Evolutionary conservation across 2,113 vertebrate species (phyloP), one percentile per base, ranked within the genome.

Genomic region (Ciconia boyciana): DNA sequence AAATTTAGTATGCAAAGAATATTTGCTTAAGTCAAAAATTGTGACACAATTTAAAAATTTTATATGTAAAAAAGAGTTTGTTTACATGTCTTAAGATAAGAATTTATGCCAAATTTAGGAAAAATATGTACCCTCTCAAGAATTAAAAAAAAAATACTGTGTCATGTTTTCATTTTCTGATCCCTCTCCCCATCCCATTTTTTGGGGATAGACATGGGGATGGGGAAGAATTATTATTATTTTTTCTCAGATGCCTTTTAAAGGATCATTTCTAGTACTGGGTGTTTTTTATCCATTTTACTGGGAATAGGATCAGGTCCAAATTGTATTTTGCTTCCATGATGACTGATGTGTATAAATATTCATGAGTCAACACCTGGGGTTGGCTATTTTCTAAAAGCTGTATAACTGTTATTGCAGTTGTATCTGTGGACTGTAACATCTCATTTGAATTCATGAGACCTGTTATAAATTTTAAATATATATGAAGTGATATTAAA

Each of bases 371-470:
- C 71, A 95, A 85, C 89, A 94, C 69, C 65, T 92, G 87, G 54
- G 24, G 32, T 43, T 95, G 70, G 49, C 46, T 87, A n/a, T 95
- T 89, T 95, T 74, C 70, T 94, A 88, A 93, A 96, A 89, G 66
- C 74, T 89, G 20, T 80, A 12, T 71, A 87, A 91, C 46, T 70
- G 49, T 89, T 94, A 80, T 55, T 95, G 43, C 87, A 91, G 60
- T 74, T 94, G n/a, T 85, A 94, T 89, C 78, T 83, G 58, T 52
- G 62, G 78, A 91, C 66, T 89, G 51, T 87, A 95, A 76, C 3
- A 46, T 61, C 91, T 91, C 87, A 93, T 95, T 91, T 87, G 83
- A 94, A 97, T 97, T 97, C 95, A 95, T 90, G 81, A 95, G 70
- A 65, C 16, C 54, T 76, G n/a, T 62, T 93, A 89, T 7, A 96